A percentile compares a stretch with the other conserved stretches of the same genome.
Conservation (phyloP, 2,888 invertebrate genomes). For the Cephus rjabovi region DNA sequence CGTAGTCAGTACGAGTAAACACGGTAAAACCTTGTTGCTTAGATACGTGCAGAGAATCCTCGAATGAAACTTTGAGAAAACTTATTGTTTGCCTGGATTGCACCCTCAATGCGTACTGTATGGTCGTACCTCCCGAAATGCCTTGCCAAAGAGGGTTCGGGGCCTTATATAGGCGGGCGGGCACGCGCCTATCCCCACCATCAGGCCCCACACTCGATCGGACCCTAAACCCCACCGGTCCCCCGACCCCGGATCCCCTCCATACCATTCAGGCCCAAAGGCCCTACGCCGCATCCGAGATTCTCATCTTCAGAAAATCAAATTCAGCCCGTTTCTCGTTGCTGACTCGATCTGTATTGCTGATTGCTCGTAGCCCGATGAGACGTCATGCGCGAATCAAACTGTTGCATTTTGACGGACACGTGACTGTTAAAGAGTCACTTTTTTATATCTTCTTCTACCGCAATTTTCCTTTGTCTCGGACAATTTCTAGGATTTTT, state of each 20-base stretch:
- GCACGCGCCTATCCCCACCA: slow-evolving; percentile 75
- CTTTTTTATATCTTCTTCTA: no score
- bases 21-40: not conserved
- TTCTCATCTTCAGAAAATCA: slow-evolving; percentile 54
- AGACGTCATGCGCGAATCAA: no score
- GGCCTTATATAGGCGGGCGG: slow-evolving; percentile 68
- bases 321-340: not conserved
- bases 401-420: no score
- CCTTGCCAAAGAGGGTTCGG: slow-evolving; percentile 59
- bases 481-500: no score
- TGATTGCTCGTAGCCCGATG: no score
- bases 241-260: slow-evolving; percentile 61
- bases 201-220: slow-evolving; percentile 65
- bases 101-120: slow-evolving; percentile 53
- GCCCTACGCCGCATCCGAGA: slow-evolving; percentile 58
- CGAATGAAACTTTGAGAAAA: not conserved
- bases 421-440: no score
- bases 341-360: not conserved
- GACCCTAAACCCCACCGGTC: slow-evolving; percentile 66
- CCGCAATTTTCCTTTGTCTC: no score
- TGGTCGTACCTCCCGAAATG: slow-evolving; percentile 65
- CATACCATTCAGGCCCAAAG: slow-evolving; percentile 63
- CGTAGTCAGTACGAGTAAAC: not conserved
- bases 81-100: not conserved
- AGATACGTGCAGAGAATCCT: not conserved